phyloP scores from a whole-genome alignment of 2,113 vertebrate species.

The Platichthys flesus region DNA sequence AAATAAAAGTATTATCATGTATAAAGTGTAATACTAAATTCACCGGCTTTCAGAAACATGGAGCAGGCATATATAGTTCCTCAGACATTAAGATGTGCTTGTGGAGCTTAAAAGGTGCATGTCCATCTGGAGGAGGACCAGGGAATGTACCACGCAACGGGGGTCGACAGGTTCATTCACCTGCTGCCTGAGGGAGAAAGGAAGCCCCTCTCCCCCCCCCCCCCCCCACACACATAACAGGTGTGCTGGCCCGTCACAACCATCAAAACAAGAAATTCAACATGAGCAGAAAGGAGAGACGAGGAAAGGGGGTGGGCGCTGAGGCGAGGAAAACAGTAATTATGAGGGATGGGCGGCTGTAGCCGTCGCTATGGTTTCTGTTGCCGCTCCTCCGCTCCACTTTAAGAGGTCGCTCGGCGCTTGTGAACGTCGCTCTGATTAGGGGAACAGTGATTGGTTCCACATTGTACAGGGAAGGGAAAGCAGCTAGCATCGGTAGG shows the following conservation, averaged over 20 bases:
- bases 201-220: neutral
- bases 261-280: slow-evolving; percentile 63
- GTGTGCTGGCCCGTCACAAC: slow-evolving; percentile 49
- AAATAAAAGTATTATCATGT: too few species aligned
- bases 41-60: neutral
- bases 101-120: neutral
- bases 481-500: slow-evolving; percentile 1
- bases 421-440: slow-evolving; percentile 5
- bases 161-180: slow-evolving; percentile 65
- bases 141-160: slow-evolving; percentile 23
- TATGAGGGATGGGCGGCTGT: slow-evolving; percentile 19
- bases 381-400: slow-evolving; percentile 5
- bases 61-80: neutral
- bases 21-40: neutral
- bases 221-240: slow-evolving; percentile 46
- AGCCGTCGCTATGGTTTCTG: neutral
- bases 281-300: slow-evolving; percentile 14
- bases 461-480: slow-evolving; percentile 20
- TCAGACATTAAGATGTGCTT: neutral
- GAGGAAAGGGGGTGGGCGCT: slow-evolving; percentile 3
- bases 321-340: slow-evolving; percentile 46
- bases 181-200: slow-evolving; percentile 56
- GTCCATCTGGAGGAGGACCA: neutral
- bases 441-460: slow-evolving; percentile 15
- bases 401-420: neutral